These are phyloP conservation scores for Rhogogaster chlorosoma DNA, from an alignment of 2,888 invertebrate species.

Conservation along the genomic window DNA sequence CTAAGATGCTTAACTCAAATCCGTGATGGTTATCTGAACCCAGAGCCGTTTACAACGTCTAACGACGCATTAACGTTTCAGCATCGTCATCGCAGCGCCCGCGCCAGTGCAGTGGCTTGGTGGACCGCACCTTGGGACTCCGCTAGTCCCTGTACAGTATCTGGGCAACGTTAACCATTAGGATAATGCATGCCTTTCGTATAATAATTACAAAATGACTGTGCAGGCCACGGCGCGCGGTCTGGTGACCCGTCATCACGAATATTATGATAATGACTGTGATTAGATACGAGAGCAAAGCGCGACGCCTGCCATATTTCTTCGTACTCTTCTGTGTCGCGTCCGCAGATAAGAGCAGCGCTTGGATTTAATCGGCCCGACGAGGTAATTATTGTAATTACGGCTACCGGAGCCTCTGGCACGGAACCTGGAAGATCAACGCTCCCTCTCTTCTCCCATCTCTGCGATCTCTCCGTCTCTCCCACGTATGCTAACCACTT, in stretches of 20 bases:
- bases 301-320: constrained; percentile 49
- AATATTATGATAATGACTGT: constrained; percentile 51
- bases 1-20: constrained; percentile 49
- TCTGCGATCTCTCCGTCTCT: not conserved
- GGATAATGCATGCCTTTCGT: constrained; percentile 47
- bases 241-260: constrained; percentile 50
- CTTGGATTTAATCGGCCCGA: constrained; percentile 48
- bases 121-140: constrained; percentile 31
- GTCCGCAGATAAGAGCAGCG: constrained; percentile 48
- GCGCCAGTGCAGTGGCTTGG: constrained; percentile 10
- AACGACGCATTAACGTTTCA: constrained; percentile 52
- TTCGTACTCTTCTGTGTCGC: constrained; percentile 45
- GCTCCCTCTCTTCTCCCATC: constrained; percentile 14
- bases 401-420: constrained; percentile 47
- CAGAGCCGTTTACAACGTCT: constrained; percentile 42
- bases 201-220: constrained; percentile 51
- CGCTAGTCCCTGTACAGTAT: constrained; percentile 16
- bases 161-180: constrained; percentile 42
- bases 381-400: constrained; percentile 50
- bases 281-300: constrained; percentile 51
- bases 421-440: constrained; percentile 29
- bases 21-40: constrained; percentile 46
- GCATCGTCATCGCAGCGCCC: constrained; percentile 37
- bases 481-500: constrained; percentile 6
- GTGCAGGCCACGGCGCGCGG: constrained; percentile 39